Percentiles rank a stretch among this genome's conserved stretches.
Conservation (phyloP, 2,113 vertebrate genomes). For the Chaetorhynchus papuensis region DNA sequence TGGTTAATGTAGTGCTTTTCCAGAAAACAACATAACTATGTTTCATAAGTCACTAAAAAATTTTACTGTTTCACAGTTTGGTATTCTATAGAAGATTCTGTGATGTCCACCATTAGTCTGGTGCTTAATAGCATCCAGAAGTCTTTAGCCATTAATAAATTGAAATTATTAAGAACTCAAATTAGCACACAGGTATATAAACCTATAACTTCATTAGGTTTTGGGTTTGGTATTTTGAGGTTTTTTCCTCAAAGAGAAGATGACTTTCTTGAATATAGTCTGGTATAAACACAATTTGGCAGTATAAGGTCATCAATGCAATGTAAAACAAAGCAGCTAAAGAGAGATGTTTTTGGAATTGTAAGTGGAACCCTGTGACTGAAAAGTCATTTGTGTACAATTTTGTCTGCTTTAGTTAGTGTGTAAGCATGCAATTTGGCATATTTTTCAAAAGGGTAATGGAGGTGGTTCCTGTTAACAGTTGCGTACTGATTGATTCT, state of each 20-base stretch:
- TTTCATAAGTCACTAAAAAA: neutral
- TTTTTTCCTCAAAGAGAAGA: neutral
- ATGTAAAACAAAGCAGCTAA: neutral
- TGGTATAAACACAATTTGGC: neutral
- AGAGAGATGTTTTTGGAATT: neutral
- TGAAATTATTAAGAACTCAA: neutral
- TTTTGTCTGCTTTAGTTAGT: slow-evolving; percentile 23
- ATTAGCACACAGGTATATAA: neutral
- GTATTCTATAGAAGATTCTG: neutral
- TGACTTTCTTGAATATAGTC: neutral
- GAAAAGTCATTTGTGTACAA: neutral
- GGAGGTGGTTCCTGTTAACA: neutral
- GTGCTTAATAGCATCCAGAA: neutral
- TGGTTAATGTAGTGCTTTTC: neutral
- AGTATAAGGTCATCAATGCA: neutral
- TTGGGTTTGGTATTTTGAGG: neutral
- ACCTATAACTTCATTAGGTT: neutral
- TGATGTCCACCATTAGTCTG: neutral
- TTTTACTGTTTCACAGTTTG: neutral
- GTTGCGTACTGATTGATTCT: slow-evolving; percentile 10
- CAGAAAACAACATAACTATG: neutral
- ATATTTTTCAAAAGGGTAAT: slow-evolving; percentile 20
- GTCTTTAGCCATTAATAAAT: neutral
- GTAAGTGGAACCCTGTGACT: neutral
- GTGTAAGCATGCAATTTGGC: neutral